A percentile compares a stretch with the other conserved stretches of the same genome.
Conservation (phyloP, 1,140 invertebrate species). For the honey bee (Apis mellifera) region Amel_HAv3.1 CM009936.2:9642001-9642500, state of each 20-base stretch:
- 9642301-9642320: neutral
- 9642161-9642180: neutral
- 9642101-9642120: neutral
- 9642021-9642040: conserved; percentile 28
- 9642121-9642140: neutral
- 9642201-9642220: no score
- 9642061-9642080: conserved; percentile 19
- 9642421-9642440: neutral
- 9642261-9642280: no score
- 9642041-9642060: conserved; percentile 34
- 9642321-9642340: no score
- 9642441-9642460: neutral
- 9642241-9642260: no score
- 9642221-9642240: no score
- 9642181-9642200: neutral
- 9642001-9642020: conserved; percentile 31
- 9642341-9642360: neutral
- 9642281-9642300: neutral
- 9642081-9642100: conserved; percentile 16
- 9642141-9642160: neutral
- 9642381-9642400: neutral
- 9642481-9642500: neutral
- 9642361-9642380: neutral
- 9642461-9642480: neutral
- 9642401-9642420: conserved; percentile 5